Percentiles rank a stretch among this genome's conserved stretches.
Evolutionary conservation across 2,888 invertebrate species (phyloP).

Genomic region (Clivina fossor): DNA sequence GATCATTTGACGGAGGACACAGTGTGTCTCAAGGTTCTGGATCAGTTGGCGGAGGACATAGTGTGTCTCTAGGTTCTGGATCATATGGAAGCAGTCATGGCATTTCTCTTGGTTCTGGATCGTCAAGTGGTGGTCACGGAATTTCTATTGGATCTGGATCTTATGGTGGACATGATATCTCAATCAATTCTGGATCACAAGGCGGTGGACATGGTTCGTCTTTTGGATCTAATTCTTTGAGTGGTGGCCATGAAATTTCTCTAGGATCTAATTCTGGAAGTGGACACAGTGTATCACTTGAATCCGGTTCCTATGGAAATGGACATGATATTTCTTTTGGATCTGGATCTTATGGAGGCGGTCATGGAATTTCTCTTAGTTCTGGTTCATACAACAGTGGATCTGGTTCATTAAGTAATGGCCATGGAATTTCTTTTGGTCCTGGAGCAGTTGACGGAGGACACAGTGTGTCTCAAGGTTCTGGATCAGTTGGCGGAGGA

Average conservation of each 20-base stretch:
- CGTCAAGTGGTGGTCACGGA: constrained; percentile 12
- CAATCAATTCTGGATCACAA: background rate
- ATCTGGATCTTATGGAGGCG: background rate
- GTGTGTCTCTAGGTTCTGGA: background rate
- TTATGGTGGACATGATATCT: no score
- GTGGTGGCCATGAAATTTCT: no score
- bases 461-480: background rate
- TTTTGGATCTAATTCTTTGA: no score
- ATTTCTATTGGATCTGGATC: no score
- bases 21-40: no score
- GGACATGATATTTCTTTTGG: background rate
- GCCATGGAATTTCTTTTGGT: no score
- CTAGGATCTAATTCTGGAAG: no score
- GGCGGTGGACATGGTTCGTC: constrained; percentile 33
- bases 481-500: background rate
- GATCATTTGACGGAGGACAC: background rate
- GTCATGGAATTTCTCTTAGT: background rate
- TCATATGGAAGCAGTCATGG: constrained; percentile 28
- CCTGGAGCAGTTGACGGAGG: background rate
- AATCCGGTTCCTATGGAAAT: constrained; percentile 17
- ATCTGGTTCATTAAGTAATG: background rate
- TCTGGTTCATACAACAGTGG: background rate
- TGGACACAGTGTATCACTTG: no score
- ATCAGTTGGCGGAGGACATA: constrained; percentile 1
- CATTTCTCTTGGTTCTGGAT: constrained; percentile 27